phyloP scores from a whole-genome alignment of 2,888 invertebrate genomes.

The Eupithecia inturbata region DNA sequence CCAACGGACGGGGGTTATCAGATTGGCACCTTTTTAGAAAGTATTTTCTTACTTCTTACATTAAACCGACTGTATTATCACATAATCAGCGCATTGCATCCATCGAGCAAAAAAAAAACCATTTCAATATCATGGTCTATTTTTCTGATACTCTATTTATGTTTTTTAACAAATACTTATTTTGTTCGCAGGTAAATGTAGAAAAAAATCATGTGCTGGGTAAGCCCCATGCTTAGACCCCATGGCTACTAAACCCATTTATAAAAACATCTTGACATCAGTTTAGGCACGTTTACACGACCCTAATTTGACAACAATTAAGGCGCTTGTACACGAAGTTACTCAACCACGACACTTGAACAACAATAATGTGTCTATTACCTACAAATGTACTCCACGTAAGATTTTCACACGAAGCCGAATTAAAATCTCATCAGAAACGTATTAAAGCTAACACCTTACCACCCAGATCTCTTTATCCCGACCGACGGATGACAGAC shows the following conservation, averaged over 20 bases:
- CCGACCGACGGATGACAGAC: constrained; percentile 31
- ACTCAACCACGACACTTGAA: constrained; percentile 31
- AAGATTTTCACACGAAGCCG: constrained; percentile 76
- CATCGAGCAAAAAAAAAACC: not conserved
- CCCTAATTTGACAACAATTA: constrained; percentile 35
- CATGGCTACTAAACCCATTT: not conserved
- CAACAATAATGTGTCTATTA: constrained; percentile 38
- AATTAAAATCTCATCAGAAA: constrained; percentile 82
- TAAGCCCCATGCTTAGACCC: not conserved
- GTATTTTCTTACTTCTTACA: not conserved
- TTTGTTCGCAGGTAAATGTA: constrained; percentile 13
- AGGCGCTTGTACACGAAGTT: constrained; percentile 29
- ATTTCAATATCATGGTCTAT: not conserved
- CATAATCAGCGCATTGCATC: no score
- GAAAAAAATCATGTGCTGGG: no score
- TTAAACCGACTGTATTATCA: no score
- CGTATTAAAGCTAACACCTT: constrained; percentile 75
- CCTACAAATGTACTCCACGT: constrained; percentile 56
- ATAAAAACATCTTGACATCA: not conserved
- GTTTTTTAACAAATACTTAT: not conserved
- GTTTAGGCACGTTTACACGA: not conserved
- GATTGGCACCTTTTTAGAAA: no score
- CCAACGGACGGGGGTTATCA: no score
- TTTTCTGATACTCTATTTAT: not conserved
- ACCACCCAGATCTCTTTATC: constrained; percentile 59